Evolutionary conservation across 2,113 vertebrate genomes (phyloP).

Genomic region (Formicarius rufipectus): DNA sequence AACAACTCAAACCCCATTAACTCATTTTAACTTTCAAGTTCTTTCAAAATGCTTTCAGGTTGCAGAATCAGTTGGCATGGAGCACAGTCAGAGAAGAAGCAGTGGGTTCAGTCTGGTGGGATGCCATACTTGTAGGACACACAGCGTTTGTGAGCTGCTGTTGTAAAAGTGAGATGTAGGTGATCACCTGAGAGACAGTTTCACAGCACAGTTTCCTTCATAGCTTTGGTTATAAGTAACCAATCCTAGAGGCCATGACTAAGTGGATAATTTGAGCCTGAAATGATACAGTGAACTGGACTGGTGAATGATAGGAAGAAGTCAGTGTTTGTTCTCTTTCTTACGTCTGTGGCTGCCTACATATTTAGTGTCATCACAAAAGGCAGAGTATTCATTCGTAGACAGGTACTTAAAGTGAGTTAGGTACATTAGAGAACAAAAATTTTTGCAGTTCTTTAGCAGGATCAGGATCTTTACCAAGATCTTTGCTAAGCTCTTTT

Average conservation of each 20-base stretch:
- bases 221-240: neutral
- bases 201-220: neutral
- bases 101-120: neutral
- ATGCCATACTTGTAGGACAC: neutral
- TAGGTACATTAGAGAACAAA: neutral
- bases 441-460: neutral
- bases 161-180: neutral
- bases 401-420: neutral
- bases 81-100: neutral
- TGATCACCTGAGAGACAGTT: neutral
- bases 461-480: neutral
- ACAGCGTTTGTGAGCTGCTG: neutral
- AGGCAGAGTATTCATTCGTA: neutral
- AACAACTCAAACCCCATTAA: neutral
- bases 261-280: neutral
- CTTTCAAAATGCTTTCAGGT: neutral
- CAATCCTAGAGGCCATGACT: neutral
- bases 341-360: neutral
- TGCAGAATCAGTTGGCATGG: neutral
- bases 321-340: neutral
- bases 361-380: neutral
- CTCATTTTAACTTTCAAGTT: neutral
- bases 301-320: neutral
- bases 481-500: neutral
- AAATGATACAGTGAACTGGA: neutral